phyloP scores from a whole-genome alignment of 2,888 invertebrate genomes.

The Villa cingulata region DNA sequence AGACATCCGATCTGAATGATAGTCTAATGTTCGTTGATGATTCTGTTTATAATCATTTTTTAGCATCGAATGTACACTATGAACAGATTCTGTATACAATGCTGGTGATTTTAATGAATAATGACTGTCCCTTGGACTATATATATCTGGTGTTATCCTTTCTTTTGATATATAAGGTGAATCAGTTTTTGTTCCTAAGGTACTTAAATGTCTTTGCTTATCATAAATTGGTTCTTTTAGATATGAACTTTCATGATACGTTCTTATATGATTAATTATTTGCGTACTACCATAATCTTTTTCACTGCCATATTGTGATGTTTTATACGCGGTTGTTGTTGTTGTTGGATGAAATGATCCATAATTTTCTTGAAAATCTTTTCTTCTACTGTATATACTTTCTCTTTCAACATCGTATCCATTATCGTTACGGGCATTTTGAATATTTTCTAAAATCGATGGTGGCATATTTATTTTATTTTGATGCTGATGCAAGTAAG shows the following conservation, averaged over 20 bases:
- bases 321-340: slow-evolving; percentile 9
- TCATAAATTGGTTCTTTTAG: slow-evolving; percentile 34
- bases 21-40: slow-evolving; percentile 25
- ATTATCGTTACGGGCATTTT: slow-evolving; percentile 40
- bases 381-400: slow-evolving; percentile 27
- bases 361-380: slow-evolving; percentile 33
- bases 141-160: slow-evolving; percentile 33
- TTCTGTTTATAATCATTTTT: slow-evolving; percentile 39
- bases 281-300: slow-evolving; percentile 30
- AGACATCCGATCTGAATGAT: slow-evolving; percentile 47
- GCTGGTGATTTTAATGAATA: slow-evolving; percentile 30
- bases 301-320: slow-evolving; percentile 30
- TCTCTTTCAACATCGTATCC: slow-evolving; percentile 27
- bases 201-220: slow-evolving; percentile 28
- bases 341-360: slow-evolving; percentile 23
- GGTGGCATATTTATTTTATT: slow-evolving; percentile 40
- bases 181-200: slow-evolving; percentile 24
- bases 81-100: slow-evolving; percentile 28
- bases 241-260: slow-evolving; percentile 32
- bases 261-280: slow-evolving; percentile 33
- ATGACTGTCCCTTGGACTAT: slow-evolving; percentile 32
- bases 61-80: slow-evolving; percentile 34
- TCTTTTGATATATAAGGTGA: slow-evolving; percentile 35
- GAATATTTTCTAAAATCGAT: slow-evolving; percentile 44
- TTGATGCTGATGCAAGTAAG: slow-evolving; percentile 41